These are phyloP conservation scores for Smittia aterrima DNA, from an alignment of 2,888 invertebrate species.

Conservation along the genomic window DNA sequence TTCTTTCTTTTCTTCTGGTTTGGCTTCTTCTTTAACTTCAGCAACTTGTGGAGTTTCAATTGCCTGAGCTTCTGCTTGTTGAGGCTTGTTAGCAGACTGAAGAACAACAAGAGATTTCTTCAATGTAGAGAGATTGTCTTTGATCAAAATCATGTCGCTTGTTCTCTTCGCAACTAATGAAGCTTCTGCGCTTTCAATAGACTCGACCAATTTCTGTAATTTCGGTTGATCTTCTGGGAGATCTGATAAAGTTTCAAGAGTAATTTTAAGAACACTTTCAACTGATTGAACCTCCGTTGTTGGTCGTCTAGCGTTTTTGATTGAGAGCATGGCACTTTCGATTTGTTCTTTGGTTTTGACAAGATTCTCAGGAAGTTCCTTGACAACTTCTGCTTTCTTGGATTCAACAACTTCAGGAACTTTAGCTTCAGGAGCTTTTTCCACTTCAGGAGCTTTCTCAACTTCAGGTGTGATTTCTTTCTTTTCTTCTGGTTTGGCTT, in stretches of 20 bases:
- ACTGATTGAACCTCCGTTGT: conserved; percentile 14
- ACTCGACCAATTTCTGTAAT: conserved; percentile 38
- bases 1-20: not conserved
- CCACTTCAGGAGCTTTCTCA: not conserved
- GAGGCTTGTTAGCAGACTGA: conserved; percentile 43
- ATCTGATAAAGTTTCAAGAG: conserved; percentile 42
- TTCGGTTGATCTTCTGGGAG: conserved; percentile 43
- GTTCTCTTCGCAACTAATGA: conserved; percentile 42
- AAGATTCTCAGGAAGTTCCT: conserved; percentile 42
- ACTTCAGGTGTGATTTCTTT: conserved; percentile 45
- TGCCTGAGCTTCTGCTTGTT: conserved; percentile 43
- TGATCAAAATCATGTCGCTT: conserved; percentile 42
- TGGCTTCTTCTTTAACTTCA: conserved; percentile 32
- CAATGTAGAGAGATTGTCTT: conserved; percentile 42
- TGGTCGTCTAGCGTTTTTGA: conserved; percentile 23
- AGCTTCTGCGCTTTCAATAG: conserved; percentile 40
- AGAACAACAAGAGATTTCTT: conserved; percentile 41
- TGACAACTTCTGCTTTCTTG: conserved; percentile 43
- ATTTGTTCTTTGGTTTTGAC: conserved; percentile 40
- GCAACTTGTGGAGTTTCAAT: conserved; percentile 43
- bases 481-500: not conserved
- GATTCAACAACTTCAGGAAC: conserved; percentile 43
- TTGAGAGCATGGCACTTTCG: not conserved
- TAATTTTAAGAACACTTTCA: not conserved
- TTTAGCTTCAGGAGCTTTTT: conserved; percentile 37